Conservation (phyloP, 2,888 invertebrate species). For the Drosophila kuntzei region DNA sequence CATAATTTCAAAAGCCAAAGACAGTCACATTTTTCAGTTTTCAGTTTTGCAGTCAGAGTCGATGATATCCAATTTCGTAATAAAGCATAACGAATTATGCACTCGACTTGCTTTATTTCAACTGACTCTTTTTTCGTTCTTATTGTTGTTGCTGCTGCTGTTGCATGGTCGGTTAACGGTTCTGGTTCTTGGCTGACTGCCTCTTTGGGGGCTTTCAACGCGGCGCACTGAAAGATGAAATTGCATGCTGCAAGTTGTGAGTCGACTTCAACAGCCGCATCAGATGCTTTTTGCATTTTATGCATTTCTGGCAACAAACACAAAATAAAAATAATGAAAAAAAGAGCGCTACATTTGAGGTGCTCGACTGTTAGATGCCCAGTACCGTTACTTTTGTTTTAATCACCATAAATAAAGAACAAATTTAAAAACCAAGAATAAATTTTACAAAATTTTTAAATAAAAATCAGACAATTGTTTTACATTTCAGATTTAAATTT, state of each 20-base stretch:
- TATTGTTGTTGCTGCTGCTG: constrained; percentile 32
- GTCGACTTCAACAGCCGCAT: constrained; percentile 22
- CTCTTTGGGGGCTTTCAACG: constrained; percentile 17
- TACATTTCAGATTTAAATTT: too few relatives aligned
- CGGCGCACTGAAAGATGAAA: constrained; percentile 49
- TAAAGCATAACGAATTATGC: constrained; percentile 81
- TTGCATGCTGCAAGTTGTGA: constrained; percentile 47
- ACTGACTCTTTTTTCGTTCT: constrained; percentile 31
- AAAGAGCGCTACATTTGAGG: too few relatives aligned
- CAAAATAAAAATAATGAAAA: not conserved
- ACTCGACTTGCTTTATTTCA: constrained; percentile 79
- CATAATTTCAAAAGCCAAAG: constrained; percentile 62
- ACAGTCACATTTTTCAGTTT: constrained; percentile 37
- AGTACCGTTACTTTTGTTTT: not conserved
- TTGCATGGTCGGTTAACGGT: constrained; percentile 70
- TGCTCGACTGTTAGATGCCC: not conserved
- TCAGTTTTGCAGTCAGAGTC: constrained; percentile 47
- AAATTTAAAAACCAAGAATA: not conserved
- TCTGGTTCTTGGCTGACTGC: constrained; percentile 64
- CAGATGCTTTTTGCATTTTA: constrained; percentile 55
- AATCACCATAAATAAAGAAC: not conserved
- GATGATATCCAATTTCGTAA: constrained; percentile 79
- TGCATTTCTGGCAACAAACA: constrained; percentile 53
- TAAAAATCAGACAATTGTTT: too few relatives aligned
- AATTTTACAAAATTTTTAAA: too few relatives aligned